Evolutionary conservation across 2,113 vertebrate genomes (phyloP).

Genomic region (Coryphaenoides rupestris): DNA sequence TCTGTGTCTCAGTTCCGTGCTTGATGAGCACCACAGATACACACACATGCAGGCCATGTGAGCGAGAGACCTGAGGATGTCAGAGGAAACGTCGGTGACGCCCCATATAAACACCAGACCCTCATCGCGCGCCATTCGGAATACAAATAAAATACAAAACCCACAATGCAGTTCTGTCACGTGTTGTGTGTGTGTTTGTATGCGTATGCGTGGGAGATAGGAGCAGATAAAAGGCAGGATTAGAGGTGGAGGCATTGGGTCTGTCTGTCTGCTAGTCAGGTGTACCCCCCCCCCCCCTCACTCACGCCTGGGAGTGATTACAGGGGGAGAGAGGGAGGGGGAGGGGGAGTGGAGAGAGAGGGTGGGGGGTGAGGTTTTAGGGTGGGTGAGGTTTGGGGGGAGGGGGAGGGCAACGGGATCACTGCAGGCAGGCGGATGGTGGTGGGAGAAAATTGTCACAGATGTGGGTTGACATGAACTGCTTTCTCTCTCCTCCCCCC

Average conservation of each 20-base stretch:
- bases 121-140: too few species aligned
- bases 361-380: slow-evolving; percentile 8
- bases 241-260: slow-evolving; percentile 17
- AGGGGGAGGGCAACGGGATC: neutral
- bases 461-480: slow-evolving; percentile 66
- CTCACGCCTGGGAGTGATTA: slow-evolving; percentile 63
- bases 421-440: slow-evolving; percentile 35
- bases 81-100: too few species aligned
- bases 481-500: slow-evolving; percentile 32
- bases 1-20: too few species aligned
- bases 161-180: too few species aligned
- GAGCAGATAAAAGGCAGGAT: neutral
- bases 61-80: too few species aligned
- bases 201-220: neutral
- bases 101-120: too few species aligned
- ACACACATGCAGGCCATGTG: too few species aligned
- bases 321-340: slow-evolving; percentile 34
- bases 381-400: too few species aligned
- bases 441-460: slow-evolving; percentile 60
- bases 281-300: too few species aligned
- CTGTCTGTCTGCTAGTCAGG: slow-evolving; percentile 56
- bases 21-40: too few species aligned
- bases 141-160: too few species aligned
- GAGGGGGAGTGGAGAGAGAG: too few species aligned
- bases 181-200: slow-evolving; percentile 15